Percentiles rank a stretch among this genome's conserved stretches.
Conservation (phyloP, 2,888 invertebrate genomes). For the Tetragonula carbonaria region DNA sequence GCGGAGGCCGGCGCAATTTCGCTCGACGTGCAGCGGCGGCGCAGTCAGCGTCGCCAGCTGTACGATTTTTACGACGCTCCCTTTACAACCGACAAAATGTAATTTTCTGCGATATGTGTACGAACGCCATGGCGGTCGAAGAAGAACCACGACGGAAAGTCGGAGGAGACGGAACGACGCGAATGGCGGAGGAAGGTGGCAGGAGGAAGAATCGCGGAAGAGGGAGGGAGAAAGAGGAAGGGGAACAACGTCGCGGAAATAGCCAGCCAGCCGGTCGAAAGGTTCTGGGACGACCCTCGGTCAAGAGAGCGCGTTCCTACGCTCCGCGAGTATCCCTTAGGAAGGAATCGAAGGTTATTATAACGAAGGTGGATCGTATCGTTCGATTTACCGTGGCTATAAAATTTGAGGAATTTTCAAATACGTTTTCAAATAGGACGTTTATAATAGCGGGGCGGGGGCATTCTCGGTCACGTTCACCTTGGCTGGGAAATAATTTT, state of each 20-base stretch:
- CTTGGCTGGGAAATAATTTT: conserved; percentile 43
- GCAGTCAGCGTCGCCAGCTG: conserved; percentile 76
- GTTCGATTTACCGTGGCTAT: conserved; percentile 62
- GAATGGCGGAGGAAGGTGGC: not conserved
- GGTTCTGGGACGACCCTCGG: conserved; percentile 28
- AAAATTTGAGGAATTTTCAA: conserved; percentile 62
- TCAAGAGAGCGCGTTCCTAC: not conserved
- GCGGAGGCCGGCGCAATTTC: conserved; percentile 80
- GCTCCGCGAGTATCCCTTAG: conserved; percentile 25
- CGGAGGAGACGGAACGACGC: conserved; percentile 31
- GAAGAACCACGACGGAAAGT: conserved; percentile 19
- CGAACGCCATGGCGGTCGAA: conserved; percentile 44
- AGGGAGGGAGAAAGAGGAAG: not conserved
- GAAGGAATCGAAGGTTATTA: conserved; percentile 54
- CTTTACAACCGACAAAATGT: conserved; percentile 82
- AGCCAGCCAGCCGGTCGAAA: conserved; percentile 25
- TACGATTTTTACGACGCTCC: conserved; percentile 82
- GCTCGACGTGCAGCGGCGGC: conserved; percentile 64
- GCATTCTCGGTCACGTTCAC: conserved; percentile 11
- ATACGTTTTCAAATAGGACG: conserved; percentile 51
- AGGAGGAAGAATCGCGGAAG: not conserved
- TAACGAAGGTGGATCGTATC: conserved; percentile 53
- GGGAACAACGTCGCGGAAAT: conserved; percentile 31
- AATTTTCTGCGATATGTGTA: conserved; percentile 79
- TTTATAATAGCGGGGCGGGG: conserved; percentile 23